A percentile compares a stretch with the other conserved stretches of the same genome.
phyloP scores from a whole-genome alignment of 1,140 invertebrate species.

The Bursaphelenchus mucronatus region DNA sequence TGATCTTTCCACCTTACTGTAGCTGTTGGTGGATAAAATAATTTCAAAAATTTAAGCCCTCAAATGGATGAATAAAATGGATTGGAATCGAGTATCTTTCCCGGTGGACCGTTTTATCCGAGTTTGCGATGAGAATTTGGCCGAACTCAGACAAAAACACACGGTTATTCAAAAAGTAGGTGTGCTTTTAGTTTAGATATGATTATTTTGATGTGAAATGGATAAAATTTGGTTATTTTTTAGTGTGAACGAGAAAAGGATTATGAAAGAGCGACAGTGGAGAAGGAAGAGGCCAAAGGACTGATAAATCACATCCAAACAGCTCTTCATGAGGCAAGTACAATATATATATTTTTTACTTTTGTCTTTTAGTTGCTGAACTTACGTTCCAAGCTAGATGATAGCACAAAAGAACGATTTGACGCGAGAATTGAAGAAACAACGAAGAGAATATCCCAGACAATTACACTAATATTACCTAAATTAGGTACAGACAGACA shows the following conservation, averaged over 20 bases:
- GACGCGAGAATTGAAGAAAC: conserved; percentile 10
- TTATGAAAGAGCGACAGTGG: conserved; percentile 4
- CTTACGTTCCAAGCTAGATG: background rate
- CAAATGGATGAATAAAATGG: conserved; percentile 3
- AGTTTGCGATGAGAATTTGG: conserved; percentile 14
- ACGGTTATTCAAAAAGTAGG: conserved; percentile 13
- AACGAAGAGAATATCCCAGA: no score
- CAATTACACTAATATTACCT: no score
- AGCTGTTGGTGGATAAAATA: no score
- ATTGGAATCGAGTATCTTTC: conserved; percentile 10
- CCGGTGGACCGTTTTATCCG: conserved; percentile 19
- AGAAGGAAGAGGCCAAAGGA: conserved; percentile 7
- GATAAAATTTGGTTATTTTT: background rate
- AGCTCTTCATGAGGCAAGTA: conserved; percentile 5
- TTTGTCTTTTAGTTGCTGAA: conserved; percentile 5
- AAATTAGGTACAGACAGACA: no score
- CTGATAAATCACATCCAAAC: conserved; percentile 11
- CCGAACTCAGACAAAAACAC: conserved; percentile 18
- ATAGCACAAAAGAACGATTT: background rate
- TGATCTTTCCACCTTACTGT: no score
- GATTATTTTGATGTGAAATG: background rate
- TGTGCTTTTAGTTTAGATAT: background rate
- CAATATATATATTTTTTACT: background rate
- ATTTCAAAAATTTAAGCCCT: background rate
- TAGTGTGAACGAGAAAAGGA: conserved; percentile 8